phyloP scores from a whole-genome alignment of 37 sponge, comb jelly and placozoan genomes.

The Chondrilla cf. caribensis region DNA sequence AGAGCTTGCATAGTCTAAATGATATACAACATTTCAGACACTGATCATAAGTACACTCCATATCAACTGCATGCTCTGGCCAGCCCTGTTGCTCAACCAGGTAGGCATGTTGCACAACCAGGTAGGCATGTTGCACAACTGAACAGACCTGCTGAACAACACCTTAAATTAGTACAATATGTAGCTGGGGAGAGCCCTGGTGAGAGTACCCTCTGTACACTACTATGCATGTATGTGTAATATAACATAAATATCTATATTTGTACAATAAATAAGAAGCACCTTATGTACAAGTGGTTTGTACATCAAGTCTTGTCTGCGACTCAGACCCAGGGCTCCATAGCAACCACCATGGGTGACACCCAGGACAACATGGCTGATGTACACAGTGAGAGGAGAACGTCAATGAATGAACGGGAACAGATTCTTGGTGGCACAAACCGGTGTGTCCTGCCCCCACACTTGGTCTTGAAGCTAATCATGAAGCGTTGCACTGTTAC shows the following conservation, averaged over 20 bases:
- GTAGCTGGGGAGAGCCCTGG: too few relatives aligned
- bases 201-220: too few relatives aligned
- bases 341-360: conserved; percentile 55
- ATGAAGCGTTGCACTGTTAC: conserved; percentile 54
- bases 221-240: too few relatives aligned
- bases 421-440: conserved; percentile 13
- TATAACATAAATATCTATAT: too few relatives aligned
- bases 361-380: conserved; percentile 91
- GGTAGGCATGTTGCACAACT: too few relatives aligned
- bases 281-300: conserved; percentile 81
- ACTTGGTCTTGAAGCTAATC: conserved; percentile 83
- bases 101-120: too few relatives aligned
- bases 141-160: too few relatives aligned
- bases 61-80: too few relatives aligned
- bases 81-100: too few relatives aligned
- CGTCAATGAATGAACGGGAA: not conserved
- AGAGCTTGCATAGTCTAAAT: conserved; percentile 13
- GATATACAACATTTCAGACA: not conserved
- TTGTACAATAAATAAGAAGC: too few relatives aligned
- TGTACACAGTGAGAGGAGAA: not conserved
- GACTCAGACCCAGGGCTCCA: conserved; percentile 92
- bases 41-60: too few relatives aligned
- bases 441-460: conserved; percentile 60
- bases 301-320: conserved; percentile 86
- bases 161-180: not conserved